phyloP scores from a whole-genome alignment of 1,140 invertebrate genomes.

The Triops cancriformis region DNA sequence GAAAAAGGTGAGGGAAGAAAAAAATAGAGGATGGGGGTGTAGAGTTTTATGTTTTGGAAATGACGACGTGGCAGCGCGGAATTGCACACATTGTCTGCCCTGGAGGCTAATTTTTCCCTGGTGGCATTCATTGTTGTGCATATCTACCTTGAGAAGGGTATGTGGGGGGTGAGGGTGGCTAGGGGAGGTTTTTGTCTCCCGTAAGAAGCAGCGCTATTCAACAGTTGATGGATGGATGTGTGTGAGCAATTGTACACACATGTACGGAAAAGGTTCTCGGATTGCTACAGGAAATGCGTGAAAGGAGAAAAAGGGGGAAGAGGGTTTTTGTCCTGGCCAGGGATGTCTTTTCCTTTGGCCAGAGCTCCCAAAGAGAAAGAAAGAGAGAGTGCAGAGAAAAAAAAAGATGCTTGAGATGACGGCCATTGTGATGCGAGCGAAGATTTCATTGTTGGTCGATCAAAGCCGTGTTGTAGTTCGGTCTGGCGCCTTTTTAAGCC shows the following conservation, averaged over 20 bases:
- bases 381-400: background rate
- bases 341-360: background rate
- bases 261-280: constrained; percentile 9
- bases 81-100: background rate
- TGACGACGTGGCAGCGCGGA: background rate
- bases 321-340: background rate
- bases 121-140: background rate
- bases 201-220: constrained; percentile 7
- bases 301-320: background rate
- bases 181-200: background rate
- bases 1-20: background rate
- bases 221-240: background rate
- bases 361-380: too few species aligned
- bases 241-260: constrained; percentile 6
- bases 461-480: background rate
- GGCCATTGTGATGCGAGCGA: background rate
- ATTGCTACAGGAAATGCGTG: constrained; percentile 6
- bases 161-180: background rate
- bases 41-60: background rate
- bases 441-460: background rate
- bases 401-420: background rate
- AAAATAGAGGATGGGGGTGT: background rate
- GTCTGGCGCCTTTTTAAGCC: background rate
- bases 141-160: background rate
- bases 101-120: background rate